Conservation (phyloP, 2,888 invertebrate species). For the Callyntrura guangdongensis region DNA sequence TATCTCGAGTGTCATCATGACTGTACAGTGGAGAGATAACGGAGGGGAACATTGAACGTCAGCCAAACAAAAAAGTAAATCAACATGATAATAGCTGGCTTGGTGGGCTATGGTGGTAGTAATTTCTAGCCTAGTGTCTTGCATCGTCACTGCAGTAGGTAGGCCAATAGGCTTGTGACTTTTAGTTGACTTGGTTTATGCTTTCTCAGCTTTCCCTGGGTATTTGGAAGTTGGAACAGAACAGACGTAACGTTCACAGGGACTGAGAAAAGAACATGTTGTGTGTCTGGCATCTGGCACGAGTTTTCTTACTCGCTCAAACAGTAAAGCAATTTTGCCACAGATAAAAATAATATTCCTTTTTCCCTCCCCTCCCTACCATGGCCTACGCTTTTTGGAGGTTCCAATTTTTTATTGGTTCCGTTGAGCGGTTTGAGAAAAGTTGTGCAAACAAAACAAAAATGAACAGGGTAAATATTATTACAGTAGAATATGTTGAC, state of each 20-base stretch:
- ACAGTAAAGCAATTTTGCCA: background rate
- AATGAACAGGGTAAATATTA: conserved; percentile 18
- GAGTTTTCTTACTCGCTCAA: background rate
- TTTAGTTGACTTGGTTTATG: conserved; percentile 23
- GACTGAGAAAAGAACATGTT: background rate
- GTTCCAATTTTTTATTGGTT: background rate
- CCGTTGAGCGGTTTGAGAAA: background rate
- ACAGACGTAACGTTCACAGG: no score
- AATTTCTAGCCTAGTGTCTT: no score
- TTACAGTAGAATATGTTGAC: background rate
- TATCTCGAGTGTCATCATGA: background rate
- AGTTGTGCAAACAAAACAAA: conserved; percentile 39
- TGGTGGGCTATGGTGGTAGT: background rate
- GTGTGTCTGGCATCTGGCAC: conserved; percentile 18
- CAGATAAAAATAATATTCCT: no score
- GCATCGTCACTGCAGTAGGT: background rate
- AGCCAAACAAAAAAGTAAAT: conserved; percentile 33
- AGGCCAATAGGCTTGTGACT: conserved; percentile 31
- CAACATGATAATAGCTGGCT: conserved; percentile 5
- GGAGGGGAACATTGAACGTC: conserved; percentile 30
- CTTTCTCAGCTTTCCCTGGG: background rate
- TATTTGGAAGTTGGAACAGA: background rate
- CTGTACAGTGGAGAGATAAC: background rate
- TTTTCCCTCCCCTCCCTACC: no score
- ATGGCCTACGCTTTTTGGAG: background rate